A percentile compares a stretch with the other conserved stretches of the same genome.
Conservation (phyloP, 92 coral and sea anemone species). For the Desmophyllum pertusum region DNA sequence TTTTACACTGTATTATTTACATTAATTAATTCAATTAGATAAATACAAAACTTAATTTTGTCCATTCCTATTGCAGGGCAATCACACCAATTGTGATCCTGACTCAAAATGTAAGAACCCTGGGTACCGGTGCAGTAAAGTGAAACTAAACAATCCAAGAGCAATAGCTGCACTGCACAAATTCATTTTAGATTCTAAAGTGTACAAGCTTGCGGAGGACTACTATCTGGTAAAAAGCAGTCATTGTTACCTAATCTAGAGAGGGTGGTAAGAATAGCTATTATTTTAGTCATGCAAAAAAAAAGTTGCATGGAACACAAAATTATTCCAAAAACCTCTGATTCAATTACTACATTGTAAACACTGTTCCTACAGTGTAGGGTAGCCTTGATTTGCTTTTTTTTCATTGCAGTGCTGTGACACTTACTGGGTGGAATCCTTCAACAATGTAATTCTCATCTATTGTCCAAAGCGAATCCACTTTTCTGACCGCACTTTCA, state of each 20-base stretch:
- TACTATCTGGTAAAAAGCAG: conserved; percentile 26
- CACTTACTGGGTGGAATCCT: conserved; percentile 36
- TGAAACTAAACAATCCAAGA: background rate
- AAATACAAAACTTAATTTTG: background rate
- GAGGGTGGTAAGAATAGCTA: too few species aligned
- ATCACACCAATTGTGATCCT: conserved; percentile 22
- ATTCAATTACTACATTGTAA: too few species aligned
- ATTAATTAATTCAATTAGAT: too few species aligned
- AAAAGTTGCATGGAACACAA: too few species aligned
- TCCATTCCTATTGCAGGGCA: conserved; percentile 23
- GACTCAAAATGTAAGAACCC: conserved; percentile 32
- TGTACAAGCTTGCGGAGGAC: conserved; percentile 36
- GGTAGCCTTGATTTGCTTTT: background rate
- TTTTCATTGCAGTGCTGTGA: conserved; percentile 30
- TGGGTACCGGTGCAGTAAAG: conserved; percentile 30
- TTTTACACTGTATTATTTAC: too few species aligned
- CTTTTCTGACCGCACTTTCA: background rate
- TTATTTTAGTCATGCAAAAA: background rate
- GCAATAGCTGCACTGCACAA: conserved; percentile 16
- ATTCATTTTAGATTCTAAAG: conserved; percentile 12
- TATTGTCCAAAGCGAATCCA: conserved; percentile 18
- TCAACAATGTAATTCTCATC: conserved; percentile 19
- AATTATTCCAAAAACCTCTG: too few species aligned
- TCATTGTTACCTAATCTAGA: background rate
- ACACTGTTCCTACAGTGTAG: too few species aligned